These are phyloP conservation scores for Agonopterix arenella DNA, from an alignment of 2,888 invertebrate species.

Conservation along the genomic window DNA sequence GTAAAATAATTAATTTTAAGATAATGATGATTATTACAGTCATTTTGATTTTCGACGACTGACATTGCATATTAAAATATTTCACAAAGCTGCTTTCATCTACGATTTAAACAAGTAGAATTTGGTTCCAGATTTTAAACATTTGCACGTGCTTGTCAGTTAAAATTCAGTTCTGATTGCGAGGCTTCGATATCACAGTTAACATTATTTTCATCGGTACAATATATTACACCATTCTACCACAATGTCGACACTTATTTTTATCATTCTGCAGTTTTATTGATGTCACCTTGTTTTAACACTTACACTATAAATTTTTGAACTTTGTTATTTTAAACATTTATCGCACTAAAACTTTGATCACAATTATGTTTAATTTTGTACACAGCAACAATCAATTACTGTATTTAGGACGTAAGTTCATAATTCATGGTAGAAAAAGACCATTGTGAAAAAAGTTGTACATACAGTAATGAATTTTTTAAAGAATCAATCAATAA, in stretches of 20 bases:
- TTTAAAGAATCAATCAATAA: constrained; percentile 4
- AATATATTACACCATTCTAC: constrained; percentile 17
- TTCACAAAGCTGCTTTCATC: too few species aligned
- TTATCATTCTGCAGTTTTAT: too few species aligned
- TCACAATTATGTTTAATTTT: constrained; percentile 10
- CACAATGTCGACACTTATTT: too few species aligned
- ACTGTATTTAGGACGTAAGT: neutral
- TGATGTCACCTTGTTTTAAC: too few species aligned
- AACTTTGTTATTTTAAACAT: constrained; percentile 10
- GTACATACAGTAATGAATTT: too few species aligned
- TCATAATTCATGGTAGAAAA: neutral
- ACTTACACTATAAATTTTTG: too few species aligned
- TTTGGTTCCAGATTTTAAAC: neutral
- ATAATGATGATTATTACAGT: too few species aligned
- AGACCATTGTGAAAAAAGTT: too few species aligned
- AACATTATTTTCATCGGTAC: constrained; percentile 28
- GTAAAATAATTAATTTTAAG: neutral
- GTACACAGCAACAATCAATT: constrained; percentile 1
- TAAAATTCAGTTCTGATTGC: constrained; percentile 32
- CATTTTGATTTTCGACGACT: too few species aligned
- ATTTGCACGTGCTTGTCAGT: constrained; percentile 45
- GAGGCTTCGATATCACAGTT: constrained; percentile 36
- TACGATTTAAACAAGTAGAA: neutral
- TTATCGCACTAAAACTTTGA: constrained; percentile 26
- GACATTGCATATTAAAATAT: too few species aligned